phyloP scores from a whole-genome alignment of 2,888 invertebrate genomes.

The Pachymerium ferrugineum region DNA sequence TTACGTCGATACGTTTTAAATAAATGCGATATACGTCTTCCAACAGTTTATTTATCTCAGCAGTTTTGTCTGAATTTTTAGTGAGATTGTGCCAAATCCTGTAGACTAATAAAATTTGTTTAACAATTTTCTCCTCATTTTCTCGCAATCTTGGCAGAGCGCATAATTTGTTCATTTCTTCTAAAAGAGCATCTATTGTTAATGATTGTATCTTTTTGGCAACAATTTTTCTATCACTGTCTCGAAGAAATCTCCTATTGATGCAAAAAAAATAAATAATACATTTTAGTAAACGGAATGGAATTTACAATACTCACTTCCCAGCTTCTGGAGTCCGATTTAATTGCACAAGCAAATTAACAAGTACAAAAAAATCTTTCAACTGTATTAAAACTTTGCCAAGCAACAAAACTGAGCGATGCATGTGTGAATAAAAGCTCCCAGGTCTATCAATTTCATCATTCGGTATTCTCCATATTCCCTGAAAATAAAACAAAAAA shows the following conservation, averaged over 20 bases:
- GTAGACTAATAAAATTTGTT: constrained; percentile 38
- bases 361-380: constrained; percentile 70
- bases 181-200: constrained; percentile 12
- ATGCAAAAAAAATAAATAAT: neutral
- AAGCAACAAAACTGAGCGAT: constrained; percentile 71
- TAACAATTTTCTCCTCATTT: constrained; percentile 31
- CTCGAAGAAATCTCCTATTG: constrained; percentile 35
- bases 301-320: constrained; percentile 33
- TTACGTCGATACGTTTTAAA: constrained; percentile 36
- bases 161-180: constrained; percentile 34
- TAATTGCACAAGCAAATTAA: constrained; percentile 72
- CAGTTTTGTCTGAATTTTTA: constrained; percentile 37
- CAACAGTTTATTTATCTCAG: constrained; percentile 42
- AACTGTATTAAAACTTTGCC: constrained; percentile 73
- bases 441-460: constrained; percentile 88
- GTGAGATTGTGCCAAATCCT: constrained; percentile 38
- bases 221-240: constrained; percentile 34
- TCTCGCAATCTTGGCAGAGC: neutral
- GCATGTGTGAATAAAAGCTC: constrained; percentile 85
- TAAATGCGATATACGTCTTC: constrained; percentile 42
- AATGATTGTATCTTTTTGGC: constrained; percentile 28
- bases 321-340: constrained; percentile 72
- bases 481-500: constrained; percentile 50
- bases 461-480: constrained; percentile 86
- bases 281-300: neutral